phyloP scores from a whole-genome alignment of 2,888 invertebrate species.

The Tubulanus polymorphus region DNA sequence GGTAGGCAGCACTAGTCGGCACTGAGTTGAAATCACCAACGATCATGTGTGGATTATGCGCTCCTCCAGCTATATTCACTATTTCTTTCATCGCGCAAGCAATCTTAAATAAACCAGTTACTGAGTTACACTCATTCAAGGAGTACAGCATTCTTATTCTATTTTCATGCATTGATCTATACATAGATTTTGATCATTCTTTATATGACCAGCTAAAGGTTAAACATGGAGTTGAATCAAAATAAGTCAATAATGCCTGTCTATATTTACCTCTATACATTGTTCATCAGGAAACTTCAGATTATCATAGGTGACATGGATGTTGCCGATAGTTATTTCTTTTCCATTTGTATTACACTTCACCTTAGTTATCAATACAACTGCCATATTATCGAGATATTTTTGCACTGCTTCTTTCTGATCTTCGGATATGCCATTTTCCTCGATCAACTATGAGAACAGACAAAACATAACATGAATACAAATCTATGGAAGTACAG shows the following conservation, averaged over 20 bases:
- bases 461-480: background rate
- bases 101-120: conserved; percentile 33
- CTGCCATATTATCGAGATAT: conserved; percentile 38
- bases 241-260: background rate
- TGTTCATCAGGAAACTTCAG: conserved; percentile 42
- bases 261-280: conserved; percentile 47
- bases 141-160: too few species aligned
- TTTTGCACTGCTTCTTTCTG: conserved; percentile 29
- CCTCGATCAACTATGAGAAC: conserved; percentile 27
- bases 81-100: conserved; percentile 46
- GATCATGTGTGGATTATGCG: conserved; percentile 39
- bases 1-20: conserved; percentile 38
- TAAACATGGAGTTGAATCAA: too few species aligned
- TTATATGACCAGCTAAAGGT: too few species aligned
- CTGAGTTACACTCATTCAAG: background rate
- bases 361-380: conserved; percentile 37
- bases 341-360: conserved; percentile 32
- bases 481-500: too few species aligned
- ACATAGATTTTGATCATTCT: too few species aligned
- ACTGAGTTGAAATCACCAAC: conserved; percentile 50
- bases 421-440: conserved; percentile 25
- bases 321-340: conserved; percentile 40
- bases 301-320: conserved; percentile 43
- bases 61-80: conserved; percentile 35
- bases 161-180: too few species aligned